Conservation (phyloP, 2,113 vertebrate species). For the Eretmochelys imbricata region DNA sequence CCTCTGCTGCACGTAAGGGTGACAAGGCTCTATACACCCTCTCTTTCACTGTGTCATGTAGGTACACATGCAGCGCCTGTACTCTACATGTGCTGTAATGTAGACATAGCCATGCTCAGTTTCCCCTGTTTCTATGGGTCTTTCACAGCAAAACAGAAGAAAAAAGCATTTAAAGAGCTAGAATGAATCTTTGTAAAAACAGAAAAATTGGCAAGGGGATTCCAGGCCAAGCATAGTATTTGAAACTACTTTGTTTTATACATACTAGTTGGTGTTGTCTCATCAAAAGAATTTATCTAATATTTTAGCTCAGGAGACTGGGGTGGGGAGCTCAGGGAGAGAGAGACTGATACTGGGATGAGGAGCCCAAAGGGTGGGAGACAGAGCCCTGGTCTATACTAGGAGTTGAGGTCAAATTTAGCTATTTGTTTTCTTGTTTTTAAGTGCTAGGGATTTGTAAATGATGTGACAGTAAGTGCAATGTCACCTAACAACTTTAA, state of each 20-base stretch:
- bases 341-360: neutral
- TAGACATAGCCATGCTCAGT: neutral
- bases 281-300: no score
- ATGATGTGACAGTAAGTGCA: neutral
- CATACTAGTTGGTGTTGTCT: neutral
- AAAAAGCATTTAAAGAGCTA: neutral
- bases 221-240: neutral
- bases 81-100: neutral
- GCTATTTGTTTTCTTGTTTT: neutral
- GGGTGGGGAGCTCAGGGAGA: neutral
- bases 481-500: neutral
- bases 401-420: neutral
- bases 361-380: no score
- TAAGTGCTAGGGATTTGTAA: neutral
- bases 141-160: neutral
- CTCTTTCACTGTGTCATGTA: neutral
- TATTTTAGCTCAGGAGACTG: neutral
- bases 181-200: neutral
- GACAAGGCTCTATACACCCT: neutral
- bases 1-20: neutral
- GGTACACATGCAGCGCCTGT: neutral
- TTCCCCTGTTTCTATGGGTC: neutral
- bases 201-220: neutral
- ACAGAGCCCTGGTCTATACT: no score
- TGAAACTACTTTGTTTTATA: neutral